A percentile compares a stretch with the other conserved stretches of the same genome.
Evolutionary conservation across 2,888 invertebrate species (phyloP).

Genomic region (Zelleria hepariella): DNA sequence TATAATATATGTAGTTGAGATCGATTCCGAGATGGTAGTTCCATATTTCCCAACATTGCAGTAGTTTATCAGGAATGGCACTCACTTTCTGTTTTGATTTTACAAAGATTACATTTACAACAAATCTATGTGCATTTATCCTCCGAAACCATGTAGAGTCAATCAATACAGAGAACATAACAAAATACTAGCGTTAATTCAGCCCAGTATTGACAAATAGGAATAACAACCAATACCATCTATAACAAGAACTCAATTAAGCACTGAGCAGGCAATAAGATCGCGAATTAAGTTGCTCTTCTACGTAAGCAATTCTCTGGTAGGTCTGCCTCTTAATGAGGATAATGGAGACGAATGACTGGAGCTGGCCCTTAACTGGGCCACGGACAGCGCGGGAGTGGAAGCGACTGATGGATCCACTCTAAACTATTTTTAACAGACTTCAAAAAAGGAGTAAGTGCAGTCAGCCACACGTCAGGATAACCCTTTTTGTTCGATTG

Average conservation of each 20-base stretch:
- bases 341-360: slow-evolving; percentile 30
- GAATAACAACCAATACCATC: slow-evolving; percentile 26
- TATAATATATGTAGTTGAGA: too few relatives aligned
- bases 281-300: slow-evolving; percentile 29
- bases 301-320: slow-evolving; percentile 8
- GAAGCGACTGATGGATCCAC: background rate
- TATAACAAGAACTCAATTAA: slow-evolving; percentile 46
- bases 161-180: background rate
- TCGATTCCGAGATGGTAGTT: too few relatives aligned
- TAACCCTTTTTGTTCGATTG: too few relatives aligned
- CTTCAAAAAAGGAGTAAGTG: too few relatives aligned
- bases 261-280: slow-evolving; percentile 48
- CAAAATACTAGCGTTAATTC: background rate
- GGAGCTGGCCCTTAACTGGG: background rate
- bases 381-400: background rate
- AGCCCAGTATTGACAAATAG: background rate
- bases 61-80: too few relatives aligned
- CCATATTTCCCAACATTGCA: too few relatives aligned
- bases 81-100: too few relatives aligned
- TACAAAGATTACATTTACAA: too few relatives aligned
- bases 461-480: too few relatives aligned
- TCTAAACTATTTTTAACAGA: too few relatives aligned
- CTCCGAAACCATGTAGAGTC: background rate
- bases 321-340: slow-evolving; percentile 16
- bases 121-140: too few relatives aligned